Base-by-base conservation (phyloP, 2,797 vertebrate genomes). In the Rhynchonycteris naso region DNA sequence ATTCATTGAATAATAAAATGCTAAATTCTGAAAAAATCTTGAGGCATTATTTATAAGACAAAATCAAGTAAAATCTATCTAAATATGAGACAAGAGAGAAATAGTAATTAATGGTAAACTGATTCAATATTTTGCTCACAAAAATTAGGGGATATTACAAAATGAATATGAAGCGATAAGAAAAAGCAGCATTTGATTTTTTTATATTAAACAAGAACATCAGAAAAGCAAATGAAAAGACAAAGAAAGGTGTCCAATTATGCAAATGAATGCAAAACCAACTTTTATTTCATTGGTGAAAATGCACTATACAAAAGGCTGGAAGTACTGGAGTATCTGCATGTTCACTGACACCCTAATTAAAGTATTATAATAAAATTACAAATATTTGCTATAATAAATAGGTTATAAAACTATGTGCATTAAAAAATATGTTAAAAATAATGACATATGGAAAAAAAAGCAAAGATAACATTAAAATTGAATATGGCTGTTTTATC, bases 11-110 rank as follows among this genome's bases (percentile, higher is more conserved):
- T 84, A 38, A 79, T 52, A 72, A 72, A 88, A 92, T 85, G 35
- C 18, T 30, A 66, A 94, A 88, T n/a, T 9, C 19, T 26, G 2
- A 38, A 22, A 72, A 71, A 87, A 63, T 58, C 12, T 15, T 50
- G 30, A 74, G 52, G n/a, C 15, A 74, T 72, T 69, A 93, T 83
- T 92, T 58, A 78, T 1, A 86, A 66, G 52, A 79, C 12, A 65
- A 84, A 84, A 75, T 63, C 11, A 96, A 82, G 33, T 58, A 85
- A 91, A 81, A 89, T 54, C 14, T 80, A 71, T 54, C 56, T 78
- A 56, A 52, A 28, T 21, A 47, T 9, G 71, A 56, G 56, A 66
- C 9, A 66, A 47, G 0, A 35, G 33, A 58, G 54, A n/a, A 6
- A 75, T 1, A 63, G 22, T 63, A 33, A 76, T 54, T 50, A 85